Base-by-base conservation (phyloP, 1,140 invertebrate species). In the Solen grandis region DNA sequence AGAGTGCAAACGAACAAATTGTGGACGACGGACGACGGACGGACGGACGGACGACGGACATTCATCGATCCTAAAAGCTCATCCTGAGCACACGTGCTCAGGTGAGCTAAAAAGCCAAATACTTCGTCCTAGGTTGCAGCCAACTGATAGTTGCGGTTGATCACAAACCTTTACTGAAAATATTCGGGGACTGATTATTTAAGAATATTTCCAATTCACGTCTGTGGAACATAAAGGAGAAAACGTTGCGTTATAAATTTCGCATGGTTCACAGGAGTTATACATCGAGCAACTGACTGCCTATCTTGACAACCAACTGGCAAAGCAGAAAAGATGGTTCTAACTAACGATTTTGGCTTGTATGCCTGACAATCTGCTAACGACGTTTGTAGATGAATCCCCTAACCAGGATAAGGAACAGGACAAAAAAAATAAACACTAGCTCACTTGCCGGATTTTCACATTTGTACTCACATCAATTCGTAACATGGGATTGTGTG, bases 171-270 rank as follows among this genome's bases (percentile, higher is more conserved):
- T n/a, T n/a, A 27, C 38, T 81, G 31, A 70, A 80, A 55, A 35
- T 80, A 13, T 72, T 83, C 50, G 38, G 65, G 5, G 75, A 84
- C 59, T 25, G 75, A 10, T 50, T n/a, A 13, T 60, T 60, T 13
- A 25, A 60, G 13, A 27, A 60, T 27, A 60, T 60, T 25, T 14
- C 13, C 57, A 60, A 60, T 25, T 27, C 57, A 10, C 57, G 57
- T 25, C 57, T 60, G 13, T 25, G 57, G 10, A 60, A 60, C 27
- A 13, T 60, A 10, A 60, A 60, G 27, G 57, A 60, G 57, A 60
- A 60, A 25, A 60, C 57, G 14, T 25, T 60, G 14, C 14, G 57
- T 10, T 60, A 60, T 60, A 13, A 27, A 13, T 60, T 16, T 50
- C 46, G 46, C 46, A 50, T 50, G 46, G 46, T 50, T 50, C 46